phyloP scores from a whole-genome alignment of 2,113 vertebrate species.

The Petroica traversi region DNA sequence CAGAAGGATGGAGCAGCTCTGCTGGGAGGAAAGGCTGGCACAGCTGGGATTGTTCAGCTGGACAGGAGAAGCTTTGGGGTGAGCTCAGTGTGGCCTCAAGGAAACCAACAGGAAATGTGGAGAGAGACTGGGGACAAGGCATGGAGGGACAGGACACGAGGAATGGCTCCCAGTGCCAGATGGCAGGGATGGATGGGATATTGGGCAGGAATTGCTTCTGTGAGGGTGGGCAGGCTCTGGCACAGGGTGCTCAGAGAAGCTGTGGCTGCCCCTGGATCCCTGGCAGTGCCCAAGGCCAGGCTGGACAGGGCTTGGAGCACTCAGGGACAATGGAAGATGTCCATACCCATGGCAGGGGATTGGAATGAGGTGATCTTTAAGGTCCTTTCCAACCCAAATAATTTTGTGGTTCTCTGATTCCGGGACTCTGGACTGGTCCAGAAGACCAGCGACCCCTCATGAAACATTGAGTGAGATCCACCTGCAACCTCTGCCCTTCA shows the following conservation, averaged over 20 bases:
- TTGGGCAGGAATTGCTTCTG: neutral
- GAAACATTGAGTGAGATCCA: neutral
- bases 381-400: neutral
- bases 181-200: rapidly evolving
- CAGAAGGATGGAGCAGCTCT: neutral
- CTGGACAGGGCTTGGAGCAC: neutral
- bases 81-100: neutral
- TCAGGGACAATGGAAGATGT: neutral
- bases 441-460: neutral
- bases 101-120: neutral
- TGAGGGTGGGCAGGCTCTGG: neutral
- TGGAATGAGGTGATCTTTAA: neutral
- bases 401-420: neutral
- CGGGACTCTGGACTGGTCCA: neutral
- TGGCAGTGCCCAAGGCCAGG: neutral
- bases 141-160: neutral
- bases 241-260: neutral
- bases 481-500: neutral
- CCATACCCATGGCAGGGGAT: neutral
- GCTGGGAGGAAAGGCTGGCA: neutral
- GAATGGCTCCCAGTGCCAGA: neutral
- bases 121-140: neutral
- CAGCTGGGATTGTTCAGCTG: neutral
- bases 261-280: neutral
- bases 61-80: neutral